phyloP scores from a whole-genome alignment of 2,888 invertebrate genomes.

The Brachypalpus laphriformis region DNA sequence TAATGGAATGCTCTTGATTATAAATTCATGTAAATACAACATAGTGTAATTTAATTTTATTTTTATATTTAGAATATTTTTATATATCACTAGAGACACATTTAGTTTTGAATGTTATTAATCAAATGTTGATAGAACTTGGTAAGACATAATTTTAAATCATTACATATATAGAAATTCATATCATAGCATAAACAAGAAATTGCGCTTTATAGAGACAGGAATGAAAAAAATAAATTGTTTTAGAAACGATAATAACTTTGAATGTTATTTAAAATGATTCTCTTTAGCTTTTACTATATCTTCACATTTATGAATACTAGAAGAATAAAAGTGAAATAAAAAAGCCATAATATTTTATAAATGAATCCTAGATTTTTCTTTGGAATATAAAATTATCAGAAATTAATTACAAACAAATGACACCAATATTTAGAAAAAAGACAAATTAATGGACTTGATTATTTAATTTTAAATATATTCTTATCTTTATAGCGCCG shows the following conservation, averaged over 20 bases:
- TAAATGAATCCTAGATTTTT: neutral
- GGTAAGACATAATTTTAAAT: conserved; percentile 52
- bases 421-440: neutral
- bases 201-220: conserved; percentile 22
- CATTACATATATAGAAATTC: conserved; percentile 64
- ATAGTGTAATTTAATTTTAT: conserved; percentile 64
- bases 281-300: neutral
- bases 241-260: neutral
- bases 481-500: neutral
- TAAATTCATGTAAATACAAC: conserved; percentile 60
- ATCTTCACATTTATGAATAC: neutral
- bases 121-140: conserved; percentile 21
- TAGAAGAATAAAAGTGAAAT: neutral
- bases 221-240: conserved; percentile 6
- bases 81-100: conserved; percentile 58
- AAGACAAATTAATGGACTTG: neutral
- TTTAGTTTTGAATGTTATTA: conserved; percentile 40
- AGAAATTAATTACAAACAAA: neutral
- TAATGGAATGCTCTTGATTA: conserved; percentile 50
- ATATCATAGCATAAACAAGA: conserved; percentile 57
- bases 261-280: neutral
- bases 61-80: conserved; percentile 65
- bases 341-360: neutral
- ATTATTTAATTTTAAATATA: neutral
- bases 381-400: neutral